These are phyloP conservation scores for Manduca sexta DNA, from an alignment of 1,140 invertebrate species.

Conservation along the genomic window DNA sequence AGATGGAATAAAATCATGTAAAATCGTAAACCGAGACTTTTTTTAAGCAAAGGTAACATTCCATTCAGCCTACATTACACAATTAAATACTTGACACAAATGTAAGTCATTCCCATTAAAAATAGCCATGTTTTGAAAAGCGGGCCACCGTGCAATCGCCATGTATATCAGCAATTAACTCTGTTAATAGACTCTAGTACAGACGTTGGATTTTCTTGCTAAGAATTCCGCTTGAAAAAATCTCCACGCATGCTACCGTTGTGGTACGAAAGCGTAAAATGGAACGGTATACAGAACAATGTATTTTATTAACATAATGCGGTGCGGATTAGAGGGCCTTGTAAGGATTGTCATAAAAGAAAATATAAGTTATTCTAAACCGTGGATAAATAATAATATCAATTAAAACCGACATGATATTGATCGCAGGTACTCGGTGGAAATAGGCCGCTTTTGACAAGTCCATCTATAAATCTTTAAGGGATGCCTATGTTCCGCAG, in stretches of 20 bases:
- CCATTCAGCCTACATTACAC: background rate
- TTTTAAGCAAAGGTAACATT: background rate
- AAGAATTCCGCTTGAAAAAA: constrained; percentile 54
- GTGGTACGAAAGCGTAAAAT: constrained; percentile 61
- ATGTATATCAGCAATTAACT: constrained; percentile 58
- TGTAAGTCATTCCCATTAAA: background rate
- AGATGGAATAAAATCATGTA: no score
- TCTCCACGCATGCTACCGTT: constrained; percentile 28
- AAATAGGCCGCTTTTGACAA: no score
- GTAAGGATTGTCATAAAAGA: background rate
- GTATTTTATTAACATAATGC: no score
- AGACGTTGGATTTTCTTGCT: constrained; percentile 46
- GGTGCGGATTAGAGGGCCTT: no score
- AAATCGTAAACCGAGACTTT: no score
- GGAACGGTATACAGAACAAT: constrained; percentile 5
- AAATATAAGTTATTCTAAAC: no score
- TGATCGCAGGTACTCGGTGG: no score
- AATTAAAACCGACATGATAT: no score
- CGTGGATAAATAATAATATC: no score
- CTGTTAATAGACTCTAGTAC: constrained; percentile 37
- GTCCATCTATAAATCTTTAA: no score
- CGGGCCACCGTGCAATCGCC: constrained; percentile 37
- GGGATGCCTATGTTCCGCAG: no score
- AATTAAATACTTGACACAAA: background rate
- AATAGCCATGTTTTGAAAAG: constrained; percentile 11